Base-by-base conservation (phyloP, 2,888 invertebrate species). In the Melolontha melolontha region DNA sequence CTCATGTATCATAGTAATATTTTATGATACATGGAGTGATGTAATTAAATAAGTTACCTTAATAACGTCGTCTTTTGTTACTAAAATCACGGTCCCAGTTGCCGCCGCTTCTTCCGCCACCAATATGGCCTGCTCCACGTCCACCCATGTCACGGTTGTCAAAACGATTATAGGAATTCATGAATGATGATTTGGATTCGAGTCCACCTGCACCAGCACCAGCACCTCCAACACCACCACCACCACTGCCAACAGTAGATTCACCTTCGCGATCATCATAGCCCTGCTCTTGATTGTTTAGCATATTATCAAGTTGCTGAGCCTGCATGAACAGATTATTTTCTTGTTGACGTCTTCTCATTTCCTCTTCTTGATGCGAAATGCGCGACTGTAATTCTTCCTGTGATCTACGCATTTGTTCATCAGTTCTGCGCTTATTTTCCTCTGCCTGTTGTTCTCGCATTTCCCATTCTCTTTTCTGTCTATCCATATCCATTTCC, bases 291-390 rank as follows among this genome's bases (percentile, higher is more conserved):
- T 91, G 90, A 75, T 91, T 90, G 76, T 92, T 91, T 68, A 92
- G 82, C 84, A 92, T 84, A 68, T 80, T 84, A 73, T 83, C 83
- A 70, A 85, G 75, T 72, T 84, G 84, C 74, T 84, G 84, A 5
- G 83, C 92, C 88, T 95, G 94, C 87, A 94, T 92, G 76, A 95
- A 94, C 70, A 95, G 85, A 74, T 90, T 93, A 83, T 95, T 95
- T 84, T 95, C 94, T 82, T 95, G 93, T 80, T 94, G 94, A 14
- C 95, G 87, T 73, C 94, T 89, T 62, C 93, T 89, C 80, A 95
- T 86, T 81, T 95, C 94, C 81, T 95, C 94, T 80, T 95, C 94
- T 83, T 93, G 93, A 62, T 89, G 87, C 69, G 90, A 86, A 88
- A 94, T 93, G 72, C 93, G 88, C 75, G 88, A 84, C 73, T 91